These are phyloP conservation scores for Linepithema humile DNA, from an alignment of 1,140 invertebrate species.

Conservation along the genomic window DNA sequence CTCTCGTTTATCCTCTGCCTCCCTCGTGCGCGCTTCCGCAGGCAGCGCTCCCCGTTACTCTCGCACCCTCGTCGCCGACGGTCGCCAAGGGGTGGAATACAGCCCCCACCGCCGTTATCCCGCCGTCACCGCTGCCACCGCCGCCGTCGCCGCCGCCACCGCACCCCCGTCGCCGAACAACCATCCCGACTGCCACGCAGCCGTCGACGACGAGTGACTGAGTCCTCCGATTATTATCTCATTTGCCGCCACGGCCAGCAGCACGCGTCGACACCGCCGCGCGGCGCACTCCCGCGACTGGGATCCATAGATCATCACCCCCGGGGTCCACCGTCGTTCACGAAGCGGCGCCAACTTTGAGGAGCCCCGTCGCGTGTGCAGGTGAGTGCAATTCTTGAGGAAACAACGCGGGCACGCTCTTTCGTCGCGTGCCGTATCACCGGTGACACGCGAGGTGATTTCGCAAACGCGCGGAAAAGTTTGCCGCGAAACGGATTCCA, in stretches of 20 bases:
- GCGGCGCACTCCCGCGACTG: neutral
- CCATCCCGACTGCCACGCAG: conserved; percentile 61
- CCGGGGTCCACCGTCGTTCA: conserved; percentile 41
- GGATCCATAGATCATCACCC: conserved; percentile 62
- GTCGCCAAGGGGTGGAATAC: conserved; percentile 79
- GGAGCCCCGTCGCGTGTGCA: conserved; percentile 47
- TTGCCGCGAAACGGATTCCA: neutral
- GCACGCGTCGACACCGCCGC: conserved; percentile 57
- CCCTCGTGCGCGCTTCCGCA: conserved; percentile 41
- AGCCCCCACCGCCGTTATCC: conserved; percentile 74
- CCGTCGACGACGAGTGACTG: conserved; percentile 76
- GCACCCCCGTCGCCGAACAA: conserved; percentile 49
- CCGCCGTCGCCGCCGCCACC: conserved; percentile 67
- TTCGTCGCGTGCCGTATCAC: neutral
- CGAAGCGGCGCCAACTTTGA: neutral
- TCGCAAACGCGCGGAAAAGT: neutral
- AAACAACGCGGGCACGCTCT: neutral
- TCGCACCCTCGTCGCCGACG: conserved; percentile 67
- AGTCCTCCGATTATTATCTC: conserved; percentile 83
- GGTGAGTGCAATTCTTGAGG: conserved; percentile 55
- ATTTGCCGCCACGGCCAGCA: conserved; percentile 79
- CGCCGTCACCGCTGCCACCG: conserved; percentile 72
- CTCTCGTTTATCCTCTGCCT: conserved; percentile 31
- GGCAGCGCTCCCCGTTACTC: conserved; percentile 21
- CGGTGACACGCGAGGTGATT: neutral